Evolutionary conservation across 2,888 invertebrate genomes (phyloP).

Genomic region (Eupithecia subumbrata): DNA sequence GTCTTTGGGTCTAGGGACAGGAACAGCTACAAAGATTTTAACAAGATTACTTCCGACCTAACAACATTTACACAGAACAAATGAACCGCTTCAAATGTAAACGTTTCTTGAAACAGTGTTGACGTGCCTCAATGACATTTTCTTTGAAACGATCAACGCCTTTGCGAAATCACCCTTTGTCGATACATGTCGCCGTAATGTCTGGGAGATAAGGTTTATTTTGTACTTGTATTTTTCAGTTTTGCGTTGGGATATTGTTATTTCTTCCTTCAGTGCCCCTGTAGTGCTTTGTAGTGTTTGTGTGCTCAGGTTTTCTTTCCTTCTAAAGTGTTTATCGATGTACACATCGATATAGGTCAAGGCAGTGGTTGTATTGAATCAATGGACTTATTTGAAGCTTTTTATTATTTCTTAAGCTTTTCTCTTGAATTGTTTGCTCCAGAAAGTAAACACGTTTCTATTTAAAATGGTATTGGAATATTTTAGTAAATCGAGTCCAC

Average conservation of each 20-base stretch:
- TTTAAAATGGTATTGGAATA: background rate
- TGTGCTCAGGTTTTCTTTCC: constrained; percentile 48
- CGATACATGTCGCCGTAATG: constrained; percentile 25
- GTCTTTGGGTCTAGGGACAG: background rate
- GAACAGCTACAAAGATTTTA: background rate
- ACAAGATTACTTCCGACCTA: constrained; percentile 24
- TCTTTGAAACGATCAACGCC: constrained; percentile 52
- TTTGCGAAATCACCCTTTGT: constrained; percentile 41
- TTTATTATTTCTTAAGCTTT: constrained; percentile 29
- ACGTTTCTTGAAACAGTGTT: constrained; percentile 53
- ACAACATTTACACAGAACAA: constrained; percentile 29
- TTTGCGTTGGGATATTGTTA: constrained; percentile 55
- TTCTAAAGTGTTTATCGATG: constrained; percentile 56
- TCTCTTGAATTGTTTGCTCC: background rate
- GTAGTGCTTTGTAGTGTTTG: constrained; percentile 52
- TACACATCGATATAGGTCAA: constrained; percentile 58
- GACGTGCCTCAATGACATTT: constrained; percentile 54
- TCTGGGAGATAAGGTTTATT: constrained; percentile 22
- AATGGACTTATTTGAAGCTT: constrained; percentile 35
- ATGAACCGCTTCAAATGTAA: constrained; percentile 46
- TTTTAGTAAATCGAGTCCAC: background rate
- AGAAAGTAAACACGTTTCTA: background rate
- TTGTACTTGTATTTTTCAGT: constrained; percentile 5
- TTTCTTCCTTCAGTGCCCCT: constrained; percentile 59
- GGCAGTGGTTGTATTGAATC: constrained; percentile 43